A percentile compares a stretch with the other conserved stretches of the same genome.
These are phyloP conservation scores for Caenorhabditis sp. DNA, from an alignment of 2,888 invertebrate species.

Conservation along the genomic window DNA sequence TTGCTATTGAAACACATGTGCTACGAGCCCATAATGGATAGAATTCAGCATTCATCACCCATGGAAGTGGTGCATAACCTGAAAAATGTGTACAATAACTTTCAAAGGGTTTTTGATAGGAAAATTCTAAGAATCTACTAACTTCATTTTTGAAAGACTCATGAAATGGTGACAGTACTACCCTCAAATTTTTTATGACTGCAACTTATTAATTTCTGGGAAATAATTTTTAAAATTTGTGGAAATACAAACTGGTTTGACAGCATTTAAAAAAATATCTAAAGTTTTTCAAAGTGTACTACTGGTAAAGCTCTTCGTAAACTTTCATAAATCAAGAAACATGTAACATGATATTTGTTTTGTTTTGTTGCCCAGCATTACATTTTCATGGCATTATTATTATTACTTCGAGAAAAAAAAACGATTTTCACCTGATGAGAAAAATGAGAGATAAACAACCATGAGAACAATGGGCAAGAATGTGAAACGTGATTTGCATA, in stretches of 20 bases:
- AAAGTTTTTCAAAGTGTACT: no score
- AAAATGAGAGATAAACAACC: conserved; percentile 52
- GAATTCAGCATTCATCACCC: conserved; percentile 76
- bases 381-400: background rate
- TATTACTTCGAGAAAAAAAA: background rate
- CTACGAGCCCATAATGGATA: conserved; percentile 74
- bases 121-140: no score
- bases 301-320: no score
- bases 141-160: no score
- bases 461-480: conserved; percentile 65
- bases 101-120: no score
- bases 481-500: conserved; percentile 69
- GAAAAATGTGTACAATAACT: background rate
- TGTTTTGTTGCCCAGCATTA: background rate
- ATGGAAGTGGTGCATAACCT: conserved; percentile 76
- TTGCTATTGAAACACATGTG: conserved; percentile 66
- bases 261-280: no score
- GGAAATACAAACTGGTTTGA: no score
- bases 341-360: background rate
- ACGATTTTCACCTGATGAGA: conserved; percentile 33
- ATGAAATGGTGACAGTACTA: no score
- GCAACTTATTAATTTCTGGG: no score
- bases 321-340: no score
- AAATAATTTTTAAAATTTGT: no score
- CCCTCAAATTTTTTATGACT: no score